Conservation (phyloP, 1,140 invertebrate species). For the Sogatella furcifera region DNA sequence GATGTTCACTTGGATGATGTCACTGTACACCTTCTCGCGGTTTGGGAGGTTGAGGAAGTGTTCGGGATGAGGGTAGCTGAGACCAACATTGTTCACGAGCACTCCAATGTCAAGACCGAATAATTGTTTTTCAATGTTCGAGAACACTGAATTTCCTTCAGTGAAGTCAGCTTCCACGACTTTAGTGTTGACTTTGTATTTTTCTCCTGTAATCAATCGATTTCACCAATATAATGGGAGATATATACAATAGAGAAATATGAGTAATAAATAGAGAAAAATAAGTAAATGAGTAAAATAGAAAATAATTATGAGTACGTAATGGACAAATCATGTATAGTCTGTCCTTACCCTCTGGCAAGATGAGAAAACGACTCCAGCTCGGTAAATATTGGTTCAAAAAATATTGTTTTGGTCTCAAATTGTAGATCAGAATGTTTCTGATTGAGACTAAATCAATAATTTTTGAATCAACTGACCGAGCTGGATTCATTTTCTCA, state of each 20-base stretch:
- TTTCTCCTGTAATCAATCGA: slow-evolving; percentile 40
- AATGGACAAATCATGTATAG: too few relatives aligned
- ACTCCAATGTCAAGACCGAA: slow-evolving; percentile 77
- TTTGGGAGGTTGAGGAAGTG: slow-evolving; percentile 62
- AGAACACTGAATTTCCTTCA: slow-evolving; percentile 55
- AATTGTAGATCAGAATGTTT: too few relatives aligned
- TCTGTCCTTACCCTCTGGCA: too few relatives aligned
- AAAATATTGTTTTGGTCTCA: too few relatives aligned
- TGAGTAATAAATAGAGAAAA: too few relatives aligned
- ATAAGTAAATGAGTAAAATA: too few relatives aligned
- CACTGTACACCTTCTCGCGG: slow-evolving; percentile 27
- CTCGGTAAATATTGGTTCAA: too few relatives aligned
- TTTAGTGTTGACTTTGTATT: slow-evolving; percentile 68
- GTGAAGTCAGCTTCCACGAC: slow-evolving; percentile 79
- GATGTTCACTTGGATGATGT: slow-evolving; percentile 48
- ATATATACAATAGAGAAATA: neutral
- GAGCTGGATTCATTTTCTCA: too few relatives aligned
- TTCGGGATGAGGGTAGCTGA: slow-evolving; percentile 80
- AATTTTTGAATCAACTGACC: too few relatives aligned
- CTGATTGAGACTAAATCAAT: too few relatives aligned
- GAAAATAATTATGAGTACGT: too few relatives aligned
- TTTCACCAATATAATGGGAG: neutral
- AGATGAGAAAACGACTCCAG: too few relatives aligned
- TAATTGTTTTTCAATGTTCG: slow-evolving; percentile 61
- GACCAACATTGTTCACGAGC: slow-evolving; percentile 92